Conservation (phyloP, 2,888 invertebrate species). For the Ophion ellenae region DNA sequence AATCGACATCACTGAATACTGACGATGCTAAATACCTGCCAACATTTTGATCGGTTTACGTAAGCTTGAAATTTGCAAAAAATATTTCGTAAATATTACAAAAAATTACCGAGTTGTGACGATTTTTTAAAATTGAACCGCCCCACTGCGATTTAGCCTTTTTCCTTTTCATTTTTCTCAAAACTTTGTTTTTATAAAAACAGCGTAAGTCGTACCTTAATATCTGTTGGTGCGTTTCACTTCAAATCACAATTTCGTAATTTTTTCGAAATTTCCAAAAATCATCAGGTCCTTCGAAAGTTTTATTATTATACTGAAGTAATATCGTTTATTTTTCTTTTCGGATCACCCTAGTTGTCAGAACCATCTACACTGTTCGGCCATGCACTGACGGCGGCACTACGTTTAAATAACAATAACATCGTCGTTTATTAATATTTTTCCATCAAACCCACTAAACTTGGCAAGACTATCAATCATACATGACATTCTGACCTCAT, state of each 20-base stretch:
- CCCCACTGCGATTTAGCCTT: too few relatives aligned
- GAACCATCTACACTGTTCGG: background rate
- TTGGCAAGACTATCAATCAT: background rate
- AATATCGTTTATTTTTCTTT: background rate
- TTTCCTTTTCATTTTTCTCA: too few relatives aligned
- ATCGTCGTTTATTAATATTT: background rate
- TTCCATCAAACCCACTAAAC: background rate
- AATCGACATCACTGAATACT: conserved; percentile 21
- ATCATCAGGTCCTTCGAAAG: background rate
- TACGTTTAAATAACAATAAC: background rate
- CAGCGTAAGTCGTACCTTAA: background rate
- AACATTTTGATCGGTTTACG: too few relatives aligned
- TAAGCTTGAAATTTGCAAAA: too few relatives aligned
- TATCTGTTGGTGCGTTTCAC: background rate
- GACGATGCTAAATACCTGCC: background rate
- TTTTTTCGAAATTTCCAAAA: background rate
- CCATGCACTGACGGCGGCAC: background rate
- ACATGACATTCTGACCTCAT: background rate
- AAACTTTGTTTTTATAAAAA: background rate
- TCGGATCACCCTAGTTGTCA: too few relatives aligned
- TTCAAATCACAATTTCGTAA: background rate
- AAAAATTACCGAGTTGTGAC: too few relatives aligned
- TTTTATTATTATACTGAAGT: background rate
- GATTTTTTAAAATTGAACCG: too few relatives aligned
- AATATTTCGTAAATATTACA: too few relatives aligned